Conservation (phyloP, 2,888 invertebrate species). For the Melolontha melolontha region DNA sequence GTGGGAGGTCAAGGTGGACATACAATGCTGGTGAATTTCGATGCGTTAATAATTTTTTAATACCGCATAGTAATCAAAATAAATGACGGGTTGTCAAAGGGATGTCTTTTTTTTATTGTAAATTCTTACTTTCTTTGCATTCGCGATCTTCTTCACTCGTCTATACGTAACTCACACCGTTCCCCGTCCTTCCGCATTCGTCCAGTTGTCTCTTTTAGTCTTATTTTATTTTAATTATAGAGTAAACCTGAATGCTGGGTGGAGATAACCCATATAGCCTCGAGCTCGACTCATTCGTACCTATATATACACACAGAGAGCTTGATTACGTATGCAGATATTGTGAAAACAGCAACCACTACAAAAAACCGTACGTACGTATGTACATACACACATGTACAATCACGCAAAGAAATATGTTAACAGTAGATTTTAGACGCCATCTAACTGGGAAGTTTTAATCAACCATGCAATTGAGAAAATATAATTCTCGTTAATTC, state of each 20-base stretch:
- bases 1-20: constrained; percentile 48
- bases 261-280: constrained; percentile 58
- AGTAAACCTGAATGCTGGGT: constrained; percentile 53
- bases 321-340: constrained; percentile 58
- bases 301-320: constrained; percentile 45
- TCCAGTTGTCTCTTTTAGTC: constrained; percentile 43
- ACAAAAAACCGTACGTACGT: constrained; percentile 12
- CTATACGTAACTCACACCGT: neutral
- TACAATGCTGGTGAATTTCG: constrained; percentile 47
- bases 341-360: constrained; percentile 52
- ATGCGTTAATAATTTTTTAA: constrained; percentile 57
- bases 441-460: too few species aligned
- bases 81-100: constrained; percentile 60
- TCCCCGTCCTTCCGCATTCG: constrained; percentile 10
- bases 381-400: neutral
- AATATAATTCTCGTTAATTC: too few species aligned
- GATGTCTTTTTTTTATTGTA: constrained; percentile 23
- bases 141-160: constrained; percentile 8
- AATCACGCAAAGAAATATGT: neutral
- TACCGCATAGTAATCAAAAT: constrained; percentile 60
- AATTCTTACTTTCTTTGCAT: too few species aligned
- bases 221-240: constrained; percentile 59
- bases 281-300: constrained; percentile 47
- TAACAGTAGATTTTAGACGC: too few species aligned
- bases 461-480: too few species aligned